Percentiles rank a stretch among this genome's conserved stretches.
These are phyloP conservation scores for Amphiduros pacificus DNA, from an alignment of 2,888 invertebrate species.

Conservation along the genomic window DNA sequence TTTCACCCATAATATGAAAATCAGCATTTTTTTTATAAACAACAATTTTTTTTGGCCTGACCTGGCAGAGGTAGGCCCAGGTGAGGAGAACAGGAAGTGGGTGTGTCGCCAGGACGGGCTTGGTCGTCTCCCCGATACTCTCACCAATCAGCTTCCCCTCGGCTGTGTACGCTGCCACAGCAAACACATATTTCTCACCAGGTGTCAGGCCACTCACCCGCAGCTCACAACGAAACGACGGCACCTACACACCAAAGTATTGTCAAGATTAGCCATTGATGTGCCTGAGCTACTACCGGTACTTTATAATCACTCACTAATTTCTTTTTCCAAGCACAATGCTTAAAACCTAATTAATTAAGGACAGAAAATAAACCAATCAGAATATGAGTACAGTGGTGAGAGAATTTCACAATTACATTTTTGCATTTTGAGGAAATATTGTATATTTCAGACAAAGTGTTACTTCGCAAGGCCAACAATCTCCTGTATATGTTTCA, in stretches of 20 bases:
- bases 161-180: conserved; percentile 55
- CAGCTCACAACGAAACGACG: conserved; percentile 49
- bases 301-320: not conserved
- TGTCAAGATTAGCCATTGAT: not conserved
- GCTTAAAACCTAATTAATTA: too few relatives aligned
- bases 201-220: conserved; percentile 47
- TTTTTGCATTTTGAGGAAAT: too few relatives aligned
- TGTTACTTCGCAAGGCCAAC: too few relatives aligned
- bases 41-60: too few relatives aligned
- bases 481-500: too few relatives aligned
- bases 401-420: too few relatives aligned
- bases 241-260: conserved; percentile 40
- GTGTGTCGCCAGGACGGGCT: conserved; percentile 55
- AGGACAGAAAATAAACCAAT: too few relatives aligned
- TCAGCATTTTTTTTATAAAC: not conserved
- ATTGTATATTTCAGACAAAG: too few relatives aligned
- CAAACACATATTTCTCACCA: conserved; percentile 56
- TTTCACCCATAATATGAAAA: too few relatives aligned
- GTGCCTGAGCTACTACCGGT: not conserved
- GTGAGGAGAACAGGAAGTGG: conserved; percentile 54
- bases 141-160: conserved; percentile 58
- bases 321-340: not conserved
- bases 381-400: too few relatives aligned
- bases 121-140: conserved; percentile 52
- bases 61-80: conserved; percentile 57